Conservation (phyloP, 2,113 vertebrate genomes). For the Centropus unirufus region DNA sequence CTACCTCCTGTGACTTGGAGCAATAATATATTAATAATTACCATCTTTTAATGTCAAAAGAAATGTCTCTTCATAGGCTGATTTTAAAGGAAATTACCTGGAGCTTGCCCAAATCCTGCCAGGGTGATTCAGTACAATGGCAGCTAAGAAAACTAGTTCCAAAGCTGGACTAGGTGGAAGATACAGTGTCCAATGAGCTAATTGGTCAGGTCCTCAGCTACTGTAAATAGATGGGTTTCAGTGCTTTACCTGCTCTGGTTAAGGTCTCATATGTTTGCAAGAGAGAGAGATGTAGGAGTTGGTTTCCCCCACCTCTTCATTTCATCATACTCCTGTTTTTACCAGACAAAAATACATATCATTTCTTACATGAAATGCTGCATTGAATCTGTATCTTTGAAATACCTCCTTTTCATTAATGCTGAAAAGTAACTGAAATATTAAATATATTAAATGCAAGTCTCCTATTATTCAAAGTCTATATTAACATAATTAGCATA, state of each 20-base stretch:
- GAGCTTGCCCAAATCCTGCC: conserved; percentile 1
- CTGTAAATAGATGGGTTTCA: neutral
- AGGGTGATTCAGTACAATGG: neutral
- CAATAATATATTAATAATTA: neutral
- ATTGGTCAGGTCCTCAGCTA: neutral
- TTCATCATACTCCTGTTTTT: neutral
- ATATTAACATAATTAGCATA: conserved; percentile 32
- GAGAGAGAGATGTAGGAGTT: neutral
- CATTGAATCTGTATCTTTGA: neutral
- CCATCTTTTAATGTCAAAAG: neutral
- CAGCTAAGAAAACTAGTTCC: neutral
- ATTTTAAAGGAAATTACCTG: conserved; percentile 17
- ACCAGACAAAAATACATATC: neutral
- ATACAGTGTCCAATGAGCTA: neutral
- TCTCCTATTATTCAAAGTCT: conserved; percentile 12
- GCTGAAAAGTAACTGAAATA: neutral
- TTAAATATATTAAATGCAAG: neutral
- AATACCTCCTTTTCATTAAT: neutral
- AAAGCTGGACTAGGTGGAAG: neutral
- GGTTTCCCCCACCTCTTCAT: neutral
- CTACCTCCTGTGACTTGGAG: neutral
- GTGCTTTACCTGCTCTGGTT: neutral
- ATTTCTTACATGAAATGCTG: neutral
- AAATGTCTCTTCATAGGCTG: neutral
- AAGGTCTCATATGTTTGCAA: neutral